These are phyloP conservation scores for Plagodis dolabraria DNA, from an alignment of 2,888 invertebrate genomes.

Conservation along the genomic window DNA sequence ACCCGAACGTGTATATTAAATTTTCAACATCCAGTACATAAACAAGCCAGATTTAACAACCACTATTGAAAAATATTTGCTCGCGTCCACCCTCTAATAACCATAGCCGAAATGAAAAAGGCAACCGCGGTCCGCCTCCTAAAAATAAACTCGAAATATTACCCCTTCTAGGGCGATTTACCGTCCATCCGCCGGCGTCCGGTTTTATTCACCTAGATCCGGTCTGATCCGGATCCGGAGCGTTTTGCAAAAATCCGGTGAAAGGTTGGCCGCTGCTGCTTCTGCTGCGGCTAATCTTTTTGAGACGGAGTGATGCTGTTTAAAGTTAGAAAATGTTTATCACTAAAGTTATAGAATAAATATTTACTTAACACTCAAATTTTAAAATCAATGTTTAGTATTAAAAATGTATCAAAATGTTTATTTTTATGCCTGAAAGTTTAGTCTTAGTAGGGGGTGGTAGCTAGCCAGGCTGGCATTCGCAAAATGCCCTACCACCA, in stretches of 20 bases:
- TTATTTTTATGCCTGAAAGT: too few relatives aligned
- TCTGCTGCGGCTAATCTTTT: conserved; percentile 42
- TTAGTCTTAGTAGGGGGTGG: not conserved
- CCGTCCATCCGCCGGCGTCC: conserved; percentile 41
- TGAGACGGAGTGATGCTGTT: conserved; percentile 24
- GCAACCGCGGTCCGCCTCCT: conserved; percentile 26
- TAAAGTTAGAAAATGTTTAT: conserved; percentile 2
- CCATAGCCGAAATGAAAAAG: conserved; percentile 35
- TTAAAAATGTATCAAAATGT: too few relatives aligned
- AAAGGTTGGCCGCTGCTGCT: conserved; percentile 47
- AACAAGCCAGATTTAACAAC: conserved; percentile 2
- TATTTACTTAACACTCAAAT: too few relatives aligned
- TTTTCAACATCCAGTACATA: not conserved
- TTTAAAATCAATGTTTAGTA: not conserved
- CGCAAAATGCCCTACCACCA: too few relatives aligned
- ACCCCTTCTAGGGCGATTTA: conserved; percentile 44
- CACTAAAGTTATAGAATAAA: too few relatives aligned
- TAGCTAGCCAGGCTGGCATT: too few relatives aligned
- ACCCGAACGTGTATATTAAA: too few relatives aligned
- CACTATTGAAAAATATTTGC: conserved; percentile 15
- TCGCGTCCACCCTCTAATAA: conserved; percentile 20
- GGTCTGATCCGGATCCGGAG: conserved; percentile 40
- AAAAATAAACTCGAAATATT: conserved; percentile 47
- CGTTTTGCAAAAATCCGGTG: conserved; percentile 45
- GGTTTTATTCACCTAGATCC: conserved; percentile 48